Conservation (phyloP, 2,888 invertebrate species). For the Noctua fimbriata region DNA sequence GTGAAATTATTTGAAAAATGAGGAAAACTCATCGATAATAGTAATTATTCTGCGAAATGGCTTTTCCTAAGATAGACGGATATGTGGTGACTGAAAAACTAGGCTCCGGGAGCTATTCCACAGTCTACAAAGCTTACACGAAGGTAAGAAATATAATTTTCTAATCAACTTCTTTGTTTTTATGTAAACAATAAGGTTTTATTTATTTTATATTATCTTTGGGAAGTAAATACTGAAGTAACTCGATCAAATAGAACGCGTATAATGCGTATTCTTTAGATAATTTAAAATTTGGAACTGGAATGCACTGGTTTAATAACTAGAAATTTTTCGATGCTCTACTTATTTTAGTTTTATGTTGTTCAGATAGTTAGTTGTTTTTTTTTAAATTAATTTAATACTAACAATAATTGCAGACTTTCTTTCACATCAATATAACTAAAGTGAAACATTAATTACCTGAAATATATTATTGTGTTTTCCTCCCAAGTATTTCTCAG, state of each 20-base stretch:
- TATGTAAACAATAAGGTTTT: slow-evolving; percentile 40
- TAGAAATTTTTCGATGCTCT: background rate
- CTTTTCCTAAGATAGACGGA: slow-evolving; percentile 91
- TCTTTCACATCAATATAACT: background rate
- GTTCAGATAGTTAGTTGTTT: background rate
- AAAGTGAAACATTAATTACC: background rate
- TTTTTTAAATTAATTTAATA: background rate
- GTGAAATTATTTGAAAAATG: slow-evolving; percentile 42
- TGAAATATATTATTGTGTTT: background rate
- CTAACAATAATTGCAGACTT: background rate
- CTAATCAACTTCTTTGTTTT: slow-evolving; percentile 30
- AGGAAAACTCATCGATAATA: slow-evolving; percentile 29
- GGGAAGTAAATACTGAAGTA: slow-evolving; percentile 33
- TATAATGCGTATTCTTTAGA: background rate
- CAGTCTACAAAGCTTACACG: slow-evolving; percentile 94
- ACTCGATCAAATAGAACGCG: slow-evolving; percentile 22
- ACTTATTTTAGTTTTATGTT: background rate
- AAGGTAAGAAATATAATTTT: slow-evolving; percentile 85
- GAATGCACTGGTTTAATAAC: background rate
- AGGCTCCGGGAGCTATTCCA: slow-evolving; percentile 95
- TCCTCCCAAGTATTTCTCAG: background rate
- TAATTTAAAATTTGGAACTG: background rate
- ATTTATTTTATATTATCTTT: slow-evolving; percentile 55
- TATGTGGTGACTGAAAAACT: slow-evolving; percentile 94
- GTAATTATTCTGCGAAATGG: slow-evolving; percentile 77